Conservation (phyloP, 2,113 vertebrate genomes). For the Guaruba guarouba region DNA sequence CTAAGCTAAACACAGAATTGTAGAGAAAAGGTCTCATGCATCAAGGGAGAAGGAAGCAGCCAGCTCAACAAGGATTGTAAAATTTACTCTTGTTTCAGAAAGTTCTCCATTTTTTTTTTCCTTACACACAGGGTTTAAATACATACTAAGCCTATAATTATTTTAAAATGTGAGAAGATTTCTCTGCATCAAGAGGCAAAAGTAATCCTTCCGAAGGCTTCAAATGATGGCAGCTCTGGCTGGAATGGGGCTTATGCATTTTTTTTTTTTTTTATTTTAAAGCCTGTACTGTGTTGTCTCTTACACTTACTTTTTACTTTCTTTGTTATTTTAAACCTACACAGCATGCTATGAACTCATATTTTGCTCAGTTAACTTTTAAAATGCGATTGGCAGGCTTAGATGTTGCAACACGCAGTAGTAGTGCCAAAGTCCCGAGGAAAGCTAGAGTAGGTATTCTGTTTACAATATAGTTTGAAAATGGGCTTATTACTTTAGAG, state of each 20-base stretch:
- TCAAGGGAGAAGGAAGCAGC: not conserved
- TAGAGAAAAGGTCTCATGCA: not conserved
- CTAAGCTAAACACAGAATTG: not conserved
- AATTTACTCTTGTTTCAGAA: not conserved
- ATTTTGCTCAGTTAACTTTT: not conserved
- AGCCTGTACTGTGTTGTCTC: not conserved
- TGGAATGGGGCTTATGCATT: accelerated
- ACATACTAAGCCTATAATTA: not conserved
- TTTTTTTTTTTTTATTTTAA: not conserved
- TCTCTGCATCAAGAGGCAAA: not conserved
- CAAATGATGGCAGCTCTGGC: not conserved
- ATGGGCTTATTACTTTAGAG: not conserved
- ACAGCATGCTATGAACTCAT: accelerated
- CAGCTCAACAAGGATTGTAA: not conserved
- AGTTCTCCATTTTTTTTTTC: not conserved
- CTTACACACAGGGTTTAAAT: not conserved
- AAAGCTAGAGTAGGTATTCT: not conserved
- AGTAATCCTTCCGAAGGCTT: not conserved
- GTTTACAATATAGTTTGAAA: not conserved
- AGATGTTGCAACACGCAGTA: not conserved
- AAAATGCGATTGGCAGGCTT: not conserved
- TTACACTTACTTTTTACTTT: not conserved
- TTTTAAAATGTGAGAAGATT: not conserved
- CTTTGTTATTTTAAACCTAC: not conserved
- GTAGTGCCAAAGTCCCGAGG: not conserved